Conservation (phyloP, 2,113 vertebrate genomes). For the Cephalopterus ornatus region DNA sequence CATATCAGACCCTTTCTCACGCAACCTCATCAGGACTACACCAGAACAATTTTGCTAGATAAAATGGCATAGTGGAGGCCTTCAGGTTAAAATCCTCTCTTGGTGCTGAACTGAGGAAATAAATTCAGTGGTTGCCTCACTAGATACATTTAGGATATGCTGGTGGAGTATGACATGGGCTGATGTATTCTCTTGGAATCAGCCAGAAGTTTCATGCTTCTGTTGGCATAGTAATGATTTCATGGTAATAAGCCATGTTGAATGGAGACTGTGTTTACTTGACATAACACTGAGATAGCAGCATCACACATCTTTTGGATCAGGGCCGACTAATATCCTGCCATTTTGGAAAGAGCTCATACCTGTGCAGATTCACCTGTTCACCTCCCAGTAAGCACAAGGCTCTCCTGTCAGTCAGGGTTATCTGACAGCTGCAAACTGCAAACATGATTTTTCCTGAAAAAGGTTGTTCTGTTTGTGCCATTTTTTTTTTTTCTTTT, state of each 20-base stretch:
- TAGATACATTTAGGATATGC: background rate
- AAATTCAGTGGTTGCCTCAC: background rate
- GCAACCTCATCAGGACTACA: background rate
- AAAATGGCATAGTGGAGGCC: background rate
- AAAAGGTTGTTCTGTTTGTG: background rate
- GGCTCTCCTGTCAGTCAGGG: background rate
- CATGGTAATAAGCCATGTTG: background rate
- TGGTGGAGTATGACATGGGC: background rate
- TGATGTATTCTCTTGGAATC: background rate
- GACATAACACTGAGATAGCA: background rate
- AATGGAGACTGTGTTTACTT: background rate
- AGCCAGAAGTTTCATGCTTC: background rate
- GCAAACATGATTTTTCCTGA: background rate
- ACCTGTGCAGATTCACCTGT: background rate
- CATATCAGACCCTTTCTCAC: background rate
- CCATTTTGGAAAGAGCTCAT: background rate
- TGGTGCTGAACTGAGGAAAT: background rate
- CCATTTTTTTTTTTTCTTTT: background rate
- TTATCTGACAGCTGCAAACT: background rate
- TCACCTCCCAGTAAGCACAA: background rate
- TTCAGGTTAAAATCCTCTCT: background rate
- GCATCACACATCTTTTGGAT: background rate
- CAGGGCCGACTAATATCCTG: background rate
- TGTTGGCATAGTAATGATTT: background rate
- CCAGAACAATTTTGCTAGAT: background rate